Percentiles rank a stretch among this genome's conserved stretches.
These are phyloP conservation scores for Metellina segmentata DNA, from an alignment of 2,888 invertebrate species.

Conservation along the genomic window DNA sequence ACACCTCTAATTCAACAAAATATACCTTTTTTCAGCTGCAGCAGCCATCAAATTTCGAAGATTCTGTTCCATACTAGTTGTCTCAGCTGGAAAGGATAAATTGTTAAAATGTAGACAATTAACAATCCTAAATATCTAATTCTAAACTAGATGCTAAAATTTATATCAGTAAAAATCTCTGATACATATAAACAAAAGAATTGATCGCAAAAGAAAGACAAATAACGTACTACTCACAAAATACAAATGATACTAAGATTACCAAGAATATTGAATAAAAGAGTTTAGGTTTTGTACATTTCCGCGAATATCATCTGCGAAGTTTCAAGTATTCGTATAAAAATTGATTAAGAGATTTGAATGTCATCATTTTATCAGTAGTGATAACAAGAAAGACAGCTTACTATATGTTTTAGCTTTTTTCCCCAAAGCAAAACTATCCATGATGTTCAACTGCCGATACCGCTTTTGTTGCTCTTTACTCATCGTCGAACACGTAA, in stretches of 20 bases:
- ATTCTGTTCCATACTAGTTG: slow-evolving; percentile 16
- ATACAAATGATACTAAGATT: too few relatives aligned
- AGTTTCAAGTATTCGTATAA: neutral
- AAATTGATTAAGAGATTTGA: neutral
- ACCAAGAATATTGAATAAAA: too few relatives aligned
- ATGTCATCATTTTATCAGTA: neutral
- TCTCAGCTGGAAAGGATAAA: neutral
- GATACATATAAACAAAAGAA: too few relatives aligned
- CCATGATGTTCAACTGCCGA: slow-evolving; percentile 47
- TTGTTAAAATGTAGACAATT: too few relatives aligned
- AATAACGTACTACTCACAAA: too few relatives aligned
- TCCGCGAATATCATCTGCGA: too few relatives aligned
- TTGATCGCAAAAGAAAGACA: too few relatives aligned
- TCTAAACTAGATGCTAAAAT: too few relatives aligned
- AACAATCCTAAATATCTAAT: too few relatives aligned
- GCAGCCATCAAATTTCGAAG: slow-evolving; percentile 50
- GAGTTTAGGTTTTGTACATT: too few relatives aligned
- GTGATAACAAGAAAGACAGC: neutral
- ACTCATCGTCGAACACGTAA: slow-evolving; percentile 18
- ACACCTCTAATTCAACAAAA: neutral
- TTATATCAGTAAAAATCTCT: too few relatives aligned
- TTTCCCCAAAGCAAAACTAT: slow-evolving; percentile 48
- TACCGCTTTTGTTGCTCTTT: slow-evolving; percentile 36
- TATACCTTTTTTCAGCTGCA: slow-evolving; percentile 57
- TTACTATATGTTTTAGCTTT: slow-evolving; percentile 37